Conservation (phyloP, 2,113 vertebrate species). For the Anhinga rufa region DNA sequence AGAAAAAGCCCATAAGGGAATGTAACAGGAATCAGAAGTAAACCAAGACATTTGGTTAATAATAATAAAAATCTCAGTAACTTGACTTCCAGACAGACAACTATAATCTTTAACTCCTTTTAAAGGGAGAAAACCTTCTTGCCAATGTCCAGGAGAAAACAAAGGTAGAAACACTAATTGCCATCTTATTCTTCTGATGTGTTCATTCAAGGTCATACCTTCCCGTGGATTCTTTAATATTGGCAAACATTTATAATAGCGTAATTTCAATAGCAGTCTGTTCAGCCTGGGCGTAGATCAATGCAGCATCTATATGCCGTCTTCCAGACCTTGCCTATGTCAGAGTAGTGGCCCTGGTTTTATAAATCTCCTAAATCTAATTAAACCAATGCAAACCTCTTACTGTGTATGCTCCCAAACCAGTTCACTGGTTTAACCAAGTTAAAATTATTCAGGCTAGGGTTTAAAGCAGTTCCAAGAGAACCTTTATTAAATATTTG, state of each 20-base stretch:
- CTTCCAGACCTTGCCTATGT: slow-evolving; percentile 28
- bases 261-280: neutral
- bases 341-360: slow-evolving; percentile 13
- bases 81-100: neutral
- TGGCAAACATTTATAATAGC: slow-evolving; percentile 18
- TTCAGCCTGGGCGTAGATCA: neutral
- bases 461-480: slow-evolving; percentile 23
- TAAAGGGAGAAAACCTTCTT: neutral
- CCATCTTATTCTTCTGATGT: slow-evolving; percentile 26
- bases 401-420: slow-evolving; percentile 7
- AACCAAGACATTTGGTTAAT: neutral
- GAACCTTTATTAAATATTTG: slow-evolving; percentile 13
- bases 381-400: slow-evolving; percentile 50
- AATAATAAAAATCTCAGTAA: slow-evolving; percentile 4
- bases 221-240: slow-evolving; percentile 13
- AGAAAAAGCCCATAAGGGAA: neutral
- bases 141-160: neutral
- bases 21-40: neutral
- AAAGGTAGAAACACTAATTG: slow-evolving; percentile 9
- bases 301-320: neutral
- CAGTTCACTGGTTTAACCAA: slow-evolving; percentile 18
- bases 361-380: slow-evolving; percentile 48
- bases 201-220: slow-evolving; percentile 45
- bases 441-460: slow-evolving; percentile 31
- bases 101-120: neutral